Evolutionary conservation across 2,888 invertebrate species (phyloP), one percentile per base, ranked within the genome.

Genomic region (Agrilus cyanescens): DNA sequence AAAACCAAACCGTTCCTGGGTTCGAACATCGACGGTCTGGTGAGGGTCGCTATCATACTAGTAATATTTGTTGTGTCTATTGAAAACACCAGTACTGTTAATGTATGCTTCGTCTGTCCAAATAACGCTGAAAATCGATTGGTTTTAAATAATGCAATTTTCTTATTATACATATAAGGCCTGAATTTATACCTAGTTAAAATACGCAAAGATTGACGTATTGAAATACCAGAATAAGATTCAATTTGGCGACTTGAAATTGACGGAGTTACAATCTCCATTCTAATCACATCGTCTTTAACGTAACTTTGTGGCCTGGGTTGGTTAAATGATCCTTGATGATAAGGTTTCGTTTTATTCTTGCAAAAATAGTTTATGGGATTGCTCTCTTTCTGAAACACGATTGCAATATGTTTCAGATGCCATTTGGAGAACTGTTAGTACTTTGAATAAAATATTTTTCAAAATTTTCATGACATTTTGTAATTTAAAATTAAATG

Each of bases 111-210:
- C 30, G 32, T 38, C 5, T n/a, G 15, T 38, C 16, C 38, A 38
- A 38, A 38, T 38, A 4, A 14, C 13, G 38, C 4, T 38, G 5
- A 20, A 14, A 8, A 25, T 38, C 25, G 12, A 7, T 29, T 38
- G 37, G 37, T 37, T 37, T 14, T 14, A 37, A n/a, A n/a, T n/a
- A n/a, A n/a, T n/a, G 37, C 29, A 29, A 14, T 38, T 38, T 38
- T 30, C 38, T 38, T 38, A 38, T 38, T 38, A n/a, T n/a, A n/a
- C n/a, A 29, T 30, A 38, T 29, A 30, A 36, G 36, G 36, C 20
- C 38, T 38, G 6, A 31, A 38, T 38, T 38, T 38, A 30, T 38
- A 30, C 29, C 29, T 38, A 12, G 20, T 38, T 20, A 25, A 25
- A 38, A 38, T 20, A 10, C n/a, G 14, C 14, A 38, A 38, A n/a